A percentile compares a stretch with the other conserved stretches of the same genome.
phyloP scores from a whole-genome alignment of 2,888 invertebrate species.

The Metacarcinus magister region DNA sequence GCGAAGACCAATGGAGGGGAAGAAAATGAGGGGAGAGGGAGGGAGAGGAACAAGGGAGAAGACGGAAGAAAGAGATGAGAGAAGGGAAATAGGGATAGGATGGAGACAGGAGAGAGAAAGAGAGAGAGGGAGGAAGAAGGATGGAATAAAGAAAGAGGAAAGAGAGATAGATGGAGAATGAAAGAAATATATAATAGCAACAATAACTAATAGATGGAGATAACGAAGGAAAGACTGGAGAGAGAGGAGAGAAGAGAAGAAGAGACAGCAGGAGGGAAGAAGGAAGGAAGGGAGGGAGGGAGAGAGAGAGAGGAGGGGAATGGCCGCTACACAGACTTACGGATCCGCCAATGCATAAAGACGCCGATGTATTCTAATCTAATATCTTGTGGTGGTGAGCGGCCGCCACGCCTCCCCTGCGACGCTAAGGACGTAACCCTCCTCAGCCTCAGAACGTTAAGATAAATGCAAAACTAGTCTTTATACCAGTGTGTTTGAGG shows the following conservation, averaged over 20 bases:
- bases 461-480: too few species aligned
- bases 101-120: neutral
- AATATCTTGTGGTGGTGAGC: constrained; percentile 57
- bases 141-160: neutral
- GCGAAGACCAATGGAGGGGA: constrained; percentile 27
- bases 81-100: neutral
- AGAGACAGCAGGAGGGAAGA: neutral
- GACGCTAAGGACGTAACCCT: constrained; percentile 47
- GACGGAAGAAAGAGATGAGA: neutral
- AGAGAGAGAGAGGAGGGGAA: neutral
- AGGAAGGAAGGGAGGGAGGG: neutral
- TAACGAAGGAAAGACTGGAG: neutral
- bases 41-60: neutral
- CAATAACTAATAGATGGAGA: neutral
- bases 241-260: neutral
- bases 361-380: constrained; percentile 73
- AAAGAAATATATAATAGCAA: neutral
- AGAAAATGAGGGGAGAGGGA: neutral
- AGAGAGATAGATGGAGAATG: neutral
- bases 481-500: too few species aligned
- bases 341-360: constrained; percentile 61
- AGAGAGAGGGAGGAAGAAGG: neutral
- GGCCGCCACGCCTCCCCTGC: neutral
- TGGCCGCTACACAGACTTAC: constrained; percentile 47
- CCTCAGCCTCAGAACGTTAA: neutral